Evolutionary conservation across 1,140 invertebrate genomes (phyloP), one percentile per base, ranked within the genome.

Genomic region (Triops cancriformis): DNA sequence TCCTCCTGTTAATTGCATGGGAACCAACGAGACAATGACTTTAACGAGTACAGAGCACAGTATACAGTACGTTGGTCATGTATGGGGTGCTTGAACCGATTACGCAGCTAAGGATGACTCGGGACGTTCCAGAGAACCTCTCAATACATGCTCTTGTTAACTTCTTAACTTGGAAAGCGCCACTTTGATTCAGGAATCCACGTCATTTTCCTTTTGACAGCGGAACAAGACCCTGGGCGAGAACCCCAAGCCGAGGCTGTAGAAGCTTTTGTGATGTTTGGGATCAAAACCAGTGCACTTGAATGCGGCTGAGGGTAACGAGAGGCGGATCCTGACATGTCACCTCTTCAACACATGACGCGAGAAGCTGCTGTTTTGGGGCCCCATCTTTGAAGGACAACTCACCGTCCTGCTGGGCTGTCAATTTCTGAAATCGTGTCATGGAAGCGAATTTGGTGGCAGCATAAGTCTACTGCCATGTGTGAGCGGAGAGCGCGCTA

Each of bases 201-300:
- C 51, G 51, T 64, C 51, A 64, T 64, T 64, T 64, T 64, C 31
- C 51, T 64, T 64, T 18, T 64, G 51, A 64, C 51, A 64, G 51
- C 7, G 18, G 10, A 14, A 64, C n/a, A 64, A 23, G 18, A n/a
- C 23, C 43, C n/a, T 37, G 31, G 31, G 31, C n/a, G n/a, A 37
- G 31, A 18, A 64, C 51, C 51, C 51, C 51, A 64, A 9, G 51
- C 9, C 14, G 23, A 64, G 23, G 45, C 45, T 7, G 14, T 4
- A 23, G 9, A 64, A 64, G 14, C 51, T 23, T 64, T 64, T 64
- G 51, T 64, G 23, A n/a, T 64, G 3, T 23, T 64, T 18, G 14
- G 51, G 51, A 64, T 64, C 51, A 64, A 64, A 64, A 18, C 51
- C 51, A 64, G 14, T 64, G 14, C 51, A 64, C 51, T 64, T 23